These are phyloP conservation scores for Sipha flava DNA, from an alignment of 1,140 invertebrate species.

Conservation along the genomic window DNA sequence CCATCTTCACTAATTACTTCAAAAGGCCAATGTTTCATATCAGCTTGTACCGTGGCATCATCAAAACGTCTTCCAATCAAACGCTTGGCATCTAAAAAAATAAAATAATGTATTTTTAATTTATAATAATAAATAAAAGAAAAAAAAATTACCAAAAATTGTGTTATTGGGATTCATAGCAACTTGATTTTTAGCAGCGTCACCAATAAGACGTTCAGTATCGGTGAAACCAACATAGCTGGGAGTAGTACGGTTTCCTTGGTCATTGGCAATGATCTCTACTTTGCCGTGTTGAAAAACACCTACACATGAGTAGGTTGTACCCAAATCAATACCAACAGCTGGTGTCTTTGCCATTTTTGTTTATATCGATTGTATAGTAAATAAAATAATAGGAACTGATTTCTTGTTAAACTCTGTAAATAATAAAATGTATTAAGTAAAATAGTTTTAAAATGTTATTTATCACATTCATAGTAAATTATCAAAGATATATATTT, in stretches of 20 bases:
- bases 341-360: constrained; percentile 32
- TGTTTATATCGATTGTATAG: no score
- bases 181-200: constrained; percentile 93
- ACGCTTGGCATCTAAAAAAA: constrained; percentile 49
- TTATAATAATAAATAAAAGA: no score
- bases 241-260: constrained; percentile 94
- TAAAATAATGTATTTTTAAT: constrained; percentile 31
- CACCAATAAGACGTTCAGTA: constrained; percentile 91
- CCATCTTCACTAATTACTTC: constrained; percentile 73
- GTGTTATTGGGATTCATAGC: constrained; percentile 94
- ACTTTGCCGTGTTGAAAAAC: constrained; percentile 78
- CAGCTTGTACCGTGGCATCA: constrained; percentile 76
- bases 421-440: no score
- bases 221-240: constrained; percentile 97
- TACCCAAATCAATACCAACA: constrained; percentile 35
- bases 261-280: constrained; percentile 96
- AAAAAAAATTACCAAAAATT: constrained; percentile 87
- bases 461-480: no score
- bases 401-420: no score
- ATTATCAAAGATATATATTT: no score
- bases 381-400: no score
- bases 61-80: constrained; percentile 59
- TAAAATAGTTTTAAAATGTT: no score
- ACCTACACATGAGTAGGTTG: constrained; percentile 64
- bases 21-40: constrained; percentile 98